Base-by-base conservation (phyloP, 2,113 vertebrate species). In the Telmatochromis sp. region DNA sequence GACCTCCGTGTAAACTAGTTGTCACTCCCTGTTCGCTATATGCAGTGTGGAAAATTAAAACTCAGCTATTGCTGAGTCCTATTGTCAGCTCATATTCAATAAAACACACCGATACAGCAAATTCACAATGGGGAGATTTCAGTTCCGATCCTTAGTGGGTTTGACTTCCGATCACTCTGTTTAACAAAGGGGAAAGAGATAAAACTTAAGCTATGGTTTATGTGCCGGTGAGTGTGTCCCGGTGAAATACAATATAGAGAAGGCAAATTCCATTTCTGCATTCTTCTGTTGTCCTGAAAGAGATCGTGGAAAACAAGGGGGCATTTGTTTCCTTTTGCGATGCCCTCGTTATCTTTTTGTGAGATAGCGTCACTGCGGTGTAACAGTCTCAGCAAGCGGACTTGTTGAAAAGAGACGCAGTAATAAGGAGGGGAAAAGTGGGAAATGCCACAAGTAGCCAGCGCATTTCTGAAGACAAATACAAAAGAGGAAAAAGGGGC, bases 191-290 rank as follows among this genome's bases (percentile, higher is more conserved):
- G 3, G 26, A 81, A 83, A 58, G 35, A 83, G 81, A 88, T 40
- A 47, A 75, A 88, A 33, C 11, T 23, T 83, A 9, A 89, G 28
- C 26, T 80, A 2, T 11, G 58, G 23, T 75, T 31, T 78, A 40
- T 82, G 31, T 84, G 7, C n/a, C 55, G 1, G 33, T 17, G 8
- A 90, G 28, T 53, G 73, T 13, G 17, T 5, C 40, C 17, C 4
- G 1, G 9, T 84, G 63, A 85, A 93, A 91, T 50, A 84, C 57
- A 93, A 91, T 81, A 65, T 50, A 82, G 53, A 85, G 51, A 63
- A 63, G 82, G 90, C 86, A 58, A 82, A 91, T 93, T 80, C 40
- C 9, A 79, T 93, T 93, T 63, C 87, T 84, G 4, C 14, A 4
- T 9, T 13, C 11, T 86, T 85, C 83, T 79, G 9, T 84, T 80